Percentiles rank a stretch among this genome's conserved stretches.
Evolutionary conservation across 2,113 vertebrate genomes (phyloP).

Genomic region (Neolamprologus tretocephalus): DNA sequence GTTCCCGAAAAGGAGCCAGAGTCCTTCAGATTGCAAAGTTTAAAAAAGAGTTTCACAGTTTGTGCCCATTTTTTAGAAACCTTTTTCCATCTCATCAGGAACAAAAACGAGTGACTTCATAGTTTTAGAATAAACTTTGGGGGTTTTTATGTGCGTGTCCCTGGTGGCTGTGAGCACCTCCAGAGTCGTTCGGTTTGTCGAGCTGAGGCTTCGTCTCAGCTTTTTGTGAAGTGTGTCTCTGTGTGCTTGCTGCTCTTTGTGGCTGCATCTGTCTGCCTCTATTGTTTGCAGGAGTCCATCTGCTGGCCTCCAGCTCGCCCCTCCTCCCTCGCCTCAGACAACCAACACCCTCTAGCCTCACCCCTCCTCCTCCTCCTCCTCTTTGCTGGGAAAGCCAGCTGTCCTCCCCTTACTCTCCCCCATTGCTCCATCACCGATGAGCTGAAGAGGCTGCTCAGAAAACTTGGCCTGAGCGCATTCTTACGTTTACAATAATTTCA

Average conservation of each 20-base stretch:
- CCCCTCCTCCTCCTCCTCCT: background rate
- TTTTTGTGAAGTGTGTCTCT: background rate
- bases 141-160: background rate
- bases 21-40: background rate
- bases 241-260: constrained; percentile 55
- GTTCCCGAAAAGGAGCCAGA: background rate
- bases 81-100: background rate
- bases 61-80: background rate
- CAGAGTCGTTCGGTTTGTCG: background rate
- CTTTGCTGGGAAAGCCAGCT: constrained; percentile 41
- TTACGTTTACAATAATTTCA: background rate
- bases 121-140: background rate
- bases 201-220: background rate
- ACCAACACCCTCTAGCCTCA: background rate
- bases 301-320: constrained; percentile 51
- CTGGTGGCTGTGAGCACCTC: background rate
- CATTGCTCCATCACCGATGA: background rate
- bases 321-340: background rate
- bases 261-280: constrained; percentile 64
- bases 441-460: background rate
- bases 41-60: background rate
- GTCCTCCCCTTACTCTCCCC: constrained; percentile 6
- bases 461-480: background rate
- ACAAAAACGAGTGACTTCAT: background rate
- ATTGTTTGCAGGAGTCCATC: constrained; percentile 70